Conservation (phyloP, 2,888 invertebrate species). For the Trileptium ribeirensis region DNA sequence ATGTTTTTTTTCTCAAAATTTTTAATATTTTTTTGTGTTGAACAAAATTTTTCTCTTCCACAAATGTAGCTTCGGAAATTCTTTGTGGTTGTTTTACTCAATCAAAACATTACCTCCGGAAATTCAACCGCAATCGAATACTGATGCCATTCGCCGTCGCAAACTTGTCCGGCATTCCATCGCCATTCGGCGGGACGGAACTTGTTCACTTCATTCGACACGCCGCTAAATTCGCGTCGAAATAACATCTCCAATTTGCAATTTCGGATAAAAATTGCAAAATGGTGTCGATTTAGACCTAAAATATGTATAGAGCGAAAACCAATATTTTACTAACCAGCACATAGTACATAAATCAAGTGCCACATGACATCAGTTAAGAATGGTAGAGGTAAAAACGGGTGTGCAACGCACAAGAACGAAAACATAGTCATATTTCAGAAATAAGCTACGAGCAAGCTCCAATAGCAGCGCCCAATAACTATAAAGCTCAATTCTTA, state of each 20-base stretch:
- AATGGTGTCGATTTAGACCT: constrained; percentile 99
- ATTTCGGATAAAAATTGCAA: constrained; percentile 90
- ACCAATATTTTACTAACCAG: too few species aligned
- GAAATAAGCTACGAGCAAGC: too few species aligned
- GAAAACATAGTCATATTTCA: too few species aligned
- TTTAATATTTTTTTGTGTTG: neutral
- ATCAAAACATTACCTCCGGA: constrained; percentile 58
- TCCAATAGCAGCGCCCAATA: too few species aligned
- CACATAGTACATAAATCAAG: too few species aligned
- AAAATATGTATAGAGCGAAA: too few species aligned
- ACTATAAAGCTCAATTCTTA: too few species aligned
- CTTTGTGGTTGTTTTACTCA: too few species aligned
- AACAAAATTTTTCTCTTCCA: neutral
- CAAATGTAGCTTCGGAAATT: neutral
- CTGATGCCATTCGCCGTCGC: constrained; percentile 98
- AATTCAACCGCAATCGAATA: constrained; percentile 87
- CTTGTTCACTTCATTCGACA: constrained; percentile 39
- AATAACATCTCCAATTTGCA: constrained; percentile 87
- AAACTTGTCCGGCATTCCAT: constrained; percentile 89
- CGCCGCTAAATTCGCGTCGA: constrained; percentile 64
- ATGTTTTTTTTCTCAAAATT: neutral
- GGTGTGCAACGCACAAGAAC: too few species aligned
- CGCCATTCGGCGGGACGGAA: constrained; percentile 93
- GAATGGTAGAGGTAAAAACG: too few species aligned
- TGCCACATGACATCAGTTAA: too few species aligned